Evolutionary conservation across 2,797 vertebrate genomes (phyloP).

Genomic region (Gadopsis marmoratus): DNA sequence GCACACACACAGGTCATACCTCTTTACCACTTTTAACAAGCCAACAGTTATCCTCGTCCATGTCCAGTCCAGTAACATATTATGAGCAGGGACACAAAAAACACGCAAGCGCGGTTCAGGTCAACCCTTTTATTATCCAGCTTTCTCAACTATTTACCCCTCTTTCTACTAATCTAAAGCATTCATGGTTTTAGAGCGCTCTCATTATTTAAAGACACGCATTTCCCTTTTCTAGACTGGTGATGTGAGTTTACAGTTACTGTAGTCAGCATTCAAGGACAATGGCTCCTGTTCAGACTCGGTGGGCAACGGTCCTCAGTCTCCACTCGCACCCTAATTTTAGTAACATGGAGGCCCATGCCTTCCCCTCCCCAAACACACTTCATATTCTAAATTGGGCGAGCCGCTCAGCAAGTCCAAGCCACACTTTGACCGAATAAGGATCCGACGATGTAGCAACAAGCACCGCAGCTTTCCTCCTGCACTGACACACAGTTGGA

Average conservation of each 20-base stretch:
- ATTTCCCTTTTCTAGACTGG: neutral
- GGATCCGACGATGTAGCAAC: slow-evolving; percentile 68
- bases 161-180: neutral
- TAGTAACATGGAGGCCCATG: slow-evolving; percentile 69
- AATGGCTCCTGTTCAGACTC: slow-evolving; percentile 59
- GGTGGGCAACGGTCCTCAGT: slow-evolving; percentile 48
- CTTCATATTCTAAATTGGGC: slow-evolving; percentile 81
- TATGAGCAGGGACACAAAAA: slow-evolving; percentile 42
- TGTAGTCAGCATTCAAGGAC: slow-evolving; percentile 36
- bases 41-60: slow-evolving; percentile 14
- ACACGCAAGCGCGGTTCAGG: neutral
- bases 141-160: neutral
- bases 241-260: slow-evolving; percentile 33
- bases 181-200: neutral
- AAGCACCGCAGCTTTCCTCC: slow-evolving; percentile 54
- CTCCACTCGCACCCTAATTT: slow-evolving; percentile 77
- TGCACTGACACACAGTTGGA: slow-evolving; percentile 68
- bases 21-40: slow-evolving; percentile 36
- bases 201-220: neutral
- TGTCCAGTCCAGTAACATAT: slow-evolving; percentile 39
- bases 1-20: slow-evolving; percentile 31
- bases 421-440: slow-evolving; percentile 85
- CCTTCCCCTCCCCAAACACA: slow-evolving; percentile 62
- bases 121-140: neutral
- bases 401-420: slow-evolving; percentile 74